Evolutionary conservation across 2,113 vertebrate genomes (phyloP).

Genomic region (Oophaga pumilio): DNA sequence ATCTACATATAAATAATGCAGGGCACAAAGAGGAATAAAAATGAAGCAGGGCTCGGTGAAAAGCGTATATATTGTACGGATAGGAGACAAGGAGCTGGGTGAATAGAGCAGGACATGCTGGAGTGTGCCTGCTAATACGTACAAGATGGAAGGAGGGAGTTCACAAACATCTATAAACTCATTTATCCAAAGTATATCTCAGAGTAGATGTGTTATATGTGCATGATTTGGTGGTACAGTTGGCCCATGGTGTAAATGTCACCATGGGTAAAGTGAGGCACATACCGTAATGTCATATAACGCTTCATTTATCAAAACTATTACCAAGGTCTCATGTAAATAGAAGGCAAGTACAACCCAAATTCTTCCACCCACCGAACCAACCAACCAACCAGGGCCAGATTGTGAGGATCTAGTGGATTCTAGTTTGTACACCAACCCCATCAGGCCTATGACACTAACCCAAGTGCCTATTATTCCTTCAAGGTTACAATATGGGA

Average conservation of each 20-base stretch:
- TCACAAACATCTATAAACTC: neutral
- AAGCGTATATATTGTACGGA: neutral
- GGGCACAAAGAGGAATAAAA: neutral
- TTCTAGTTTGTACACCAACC: too few relatives aligned
- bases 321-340: too few relatives aligned
- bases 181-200: neutral
- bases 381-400: too few relatives aligned
- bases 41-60: neutral
- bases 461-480: too few relatives aligned
- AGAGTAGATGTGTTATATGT: neutral
- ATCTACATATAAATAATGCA: constrained; percentile 5
- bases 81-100: neutral
- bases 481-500: too few relatives aligned
- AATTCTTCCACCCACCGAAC: too few relatives aligned
- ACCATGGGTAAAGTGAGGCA: neutral
- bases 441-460: too few relatives aligned
- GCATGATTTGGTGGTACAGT: neutral
- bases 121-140: neutral
- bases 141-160: neutral
- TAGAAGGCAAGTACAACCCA: too few relatives aligned
- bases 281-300: too few relatives aligned
- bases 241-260: neutral
- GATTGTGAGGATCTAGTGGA: too few relatives aligned
- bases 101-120: neutral
- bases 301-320: too few relatives aligned